Evolutionary conservation across 2,888 invertebrate genomes (phyloP).

Genomic region (Melinaea menophilus): DNA sequence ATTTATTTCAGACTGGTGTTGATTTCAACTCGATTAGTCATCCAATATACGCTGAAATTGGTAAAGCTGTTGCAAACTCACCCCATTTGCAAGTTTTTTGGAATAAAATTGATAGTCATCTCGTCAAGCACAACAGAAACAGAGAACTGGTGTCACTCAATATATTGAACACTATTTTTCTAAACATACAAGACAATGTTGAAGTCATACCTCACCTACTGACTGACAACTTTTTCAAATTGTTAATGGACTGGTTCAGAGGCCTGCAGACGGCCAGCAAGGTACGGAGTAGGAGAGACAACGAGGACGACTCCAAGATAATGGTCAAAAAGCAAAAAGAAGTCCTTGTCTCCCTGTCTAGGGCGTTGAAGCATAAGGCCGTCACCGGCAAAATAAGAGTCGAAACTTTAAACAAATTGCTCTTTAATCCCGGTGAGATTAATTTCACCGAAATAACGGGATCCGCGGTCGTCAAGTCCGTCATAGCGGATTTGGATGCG

Average conservation of each 20-base stretch:
- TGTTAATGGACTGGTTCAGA: conserved; percentile 81
- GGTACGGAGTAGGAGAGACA: conserved; percentile 71
- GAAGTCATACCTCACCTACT: conserved; percentile 76
- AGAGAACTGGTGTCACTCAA: conserved; percentile 79
- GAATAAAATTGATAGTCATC: conserved; percentile 70
- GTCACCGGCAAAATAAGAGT: conserved; percentile 75
- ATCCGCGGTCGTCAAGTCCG: conserved; percentile 80
- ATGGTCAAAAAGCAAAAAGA: conserved; percentile 78
- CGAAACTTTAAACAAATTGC: conserved; percentile 78
- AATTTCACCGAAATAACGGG: conserved; percentile 85
- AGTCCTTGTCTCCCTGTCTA: conserved; percentile 71
- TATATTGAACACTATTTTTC: conserved; percentile 77
- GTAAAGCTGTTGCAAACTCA: conserved; percentile 71
- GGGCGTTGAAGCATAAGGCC: conserved; percentile 68
- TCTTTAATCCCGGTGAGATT: conserved; percentile 83
- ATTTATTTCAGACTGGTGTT: conserved; percentile 75
- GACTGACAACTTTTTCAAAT: conserved; percentile 80
- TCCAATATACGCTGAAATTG: conserved; percentile 81
- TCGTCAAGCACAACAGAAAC: conserved; percentile 72
- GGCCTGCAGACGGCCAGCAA: conserved; percentile 76
- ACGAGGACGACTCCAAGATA: conserved; percentile 70
- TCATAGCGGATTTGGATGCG: conserved; percentile 78
- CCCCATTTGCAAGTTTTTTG: conserved; percentile 77
- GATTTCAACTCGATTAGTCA: conserved; percentile 78
- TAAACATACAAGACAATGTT: conserved; percentile 65